phyloP scores from a whole-genome alignment of 2,113 vertebrate species.

The Anser brachyrhynchus region DNA sequence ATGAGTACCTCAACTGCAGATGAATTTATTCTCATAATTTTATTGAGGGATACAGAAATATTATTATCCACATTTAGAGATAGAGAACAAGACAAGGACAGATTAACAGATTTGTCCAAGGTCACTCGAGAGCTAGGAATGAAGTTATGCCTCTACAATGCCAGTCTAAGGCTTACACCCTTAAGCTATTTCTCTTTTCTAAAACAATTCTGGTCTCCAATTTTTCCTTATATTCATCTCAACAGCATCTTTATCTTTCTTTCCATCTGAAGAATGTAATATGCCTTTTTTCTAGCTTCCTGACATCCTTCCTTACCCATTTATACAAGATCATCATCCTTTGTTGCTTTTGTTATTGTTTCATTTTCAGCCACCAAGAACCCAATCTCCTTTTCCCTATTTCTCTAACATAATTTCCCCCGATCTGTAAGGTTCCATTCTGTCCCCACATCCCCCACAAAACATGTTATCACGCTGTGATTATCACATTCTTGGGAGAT shows the following conservation, averaged over 20 bases:
- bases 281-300: not conserved
- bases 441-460: rapidly evolving
- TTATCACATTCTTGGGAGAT: not conserved
- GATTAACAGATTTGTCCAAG: slow-evolving; percentile 4
- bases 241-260: not conserved
- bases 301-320: not conserved
- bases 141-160: not conserved
- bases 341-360: not conserved
- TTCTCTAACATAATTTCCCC: not conserved
- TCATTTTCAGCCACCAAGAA: not conserved
- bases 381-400: not conserved
- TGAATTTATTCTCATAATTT: slow-evolving; percentile 11
- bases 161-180: not conserved
- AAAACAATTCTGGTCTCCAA: not conserved
- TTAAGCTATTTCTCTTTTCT: not conserved
- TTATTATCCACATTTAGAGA: slow-evolving; percentile 3
- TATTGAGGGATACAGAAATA: slow-evolving; percentile 15
- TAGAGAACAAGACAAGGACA: slow-evolving; percentile 33
- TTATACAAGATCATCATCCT: not conserved
- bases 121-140: not conserved
- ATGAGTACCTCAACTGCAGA: not conserved
- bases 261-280: not conserved
- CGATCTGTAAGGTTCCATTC: not conserved
- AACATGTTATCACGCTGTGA: not conserved
- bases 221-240: not conserved